These are phyloP conservation scores for Archilochus colubris DNA, from an alignment of 2,113 vertebrate species.

Conservation along the genomic window DNA sequence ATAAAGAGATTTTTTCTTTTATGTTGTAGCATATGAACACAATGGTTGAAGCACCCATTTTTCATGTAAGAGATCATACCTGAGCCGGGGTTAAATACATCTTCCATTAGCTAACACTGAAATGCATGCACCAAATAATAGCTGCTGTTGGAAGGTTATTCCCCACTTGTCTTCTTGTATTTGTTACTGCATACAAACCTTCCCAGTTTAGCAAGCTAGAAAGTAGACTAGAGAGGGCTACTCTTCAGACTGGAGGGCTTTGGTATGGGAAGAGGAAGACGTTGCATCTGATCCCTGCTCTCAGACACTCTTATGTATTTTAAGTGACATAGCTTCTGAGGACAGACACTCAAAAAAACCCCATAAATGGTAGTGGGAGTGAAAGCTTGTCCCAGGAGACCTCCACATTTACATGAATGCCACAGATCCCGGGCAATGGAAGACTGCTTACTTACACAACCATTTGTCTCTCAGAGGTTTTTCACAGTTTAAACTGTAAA, in stretches of 20 bases:
- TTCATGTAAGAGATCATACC: background rate
- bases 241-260: background rate
- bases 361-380: background rate
- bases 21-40: accelerated
- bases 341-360: background rate
- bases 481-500: background rate
- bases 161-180: background rate
- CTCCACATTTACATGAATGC: background rate
- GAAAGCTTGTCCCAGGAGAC: background rate
- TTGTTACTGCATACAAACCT: background rate
- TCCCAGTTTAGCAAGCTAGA: background rate
- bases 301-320: background rate
- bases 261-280: background rate
- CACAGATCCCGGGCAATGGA: background rate
- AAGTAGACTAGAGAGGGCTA: background rate
- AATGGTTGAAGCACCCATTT: background rate
- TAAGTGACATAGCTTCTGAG: background rate
- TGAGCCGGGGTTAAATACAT: background rate
- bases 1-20: background rate
- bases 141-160: background rate
- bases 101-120: background rate
- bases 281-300: background rate
- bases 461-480: background rate
- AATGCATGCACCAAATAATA: background rate
- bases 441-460: background rate